Evolutionary conservation across 1,140 invertebrate species (phyloP).

Genomic region (Nomia melanderi): DNA sequence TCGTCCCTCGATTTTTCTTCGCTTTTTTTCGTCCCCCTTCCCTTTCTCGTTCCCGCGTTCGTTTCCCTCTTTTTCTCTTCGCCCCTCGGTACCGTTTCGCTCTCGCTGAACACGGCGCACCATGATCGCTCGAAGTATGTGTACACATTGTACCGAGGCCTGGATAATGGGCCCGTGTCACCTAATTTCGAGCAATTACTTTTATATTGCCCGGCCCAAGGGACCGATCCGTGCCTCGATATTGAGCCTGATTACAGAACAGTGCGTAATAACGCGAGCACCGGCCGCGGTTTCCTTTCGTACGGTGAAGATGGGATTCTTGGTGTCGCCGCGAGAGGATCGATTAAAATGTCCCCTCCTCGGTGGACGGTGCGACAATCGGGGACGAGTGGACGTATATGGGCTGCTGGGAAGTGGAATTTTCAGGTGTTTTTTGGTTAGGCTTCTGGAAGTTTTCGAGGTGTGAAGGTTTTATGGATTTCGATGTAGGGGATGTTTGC

Average conservation of each 20-base stretch:
- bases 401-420: no score
- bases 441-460: no score
- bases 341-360: background rate
- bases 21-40: background rate
- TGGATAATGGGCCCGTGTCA: conserved; percentile 36
- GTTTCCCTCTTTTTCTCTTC: no score
- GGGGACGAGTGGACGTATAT: no score
- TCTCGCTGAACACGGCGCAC: background rate
- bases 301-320: conserved; percentile 10
- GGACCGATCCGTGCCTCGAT: conserved; percentile 9
- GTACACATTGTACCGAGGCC: conserved; percentile 31
- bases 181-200: conserved; percentile 45
- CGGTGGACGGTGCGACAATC: no score
- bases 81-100: background rate
- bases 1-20: background rate
- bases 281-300: conserved; percentile 12
- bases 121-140: no score
- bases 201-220: background rate
- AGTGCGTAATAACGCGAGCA: conserved; percentile 30
- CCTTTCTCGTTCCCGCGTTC: no score
- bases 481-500: no score
- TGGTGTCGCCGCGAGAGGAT: background rate
- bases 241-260: conserved; percentile 43
- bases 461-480: no score
- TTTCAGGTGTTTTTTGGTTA: no score